Evolutionary conservation across 2,888 invertebrate genomes (phyloP).

Genomic region (Parnassius glacialis): DNA sequence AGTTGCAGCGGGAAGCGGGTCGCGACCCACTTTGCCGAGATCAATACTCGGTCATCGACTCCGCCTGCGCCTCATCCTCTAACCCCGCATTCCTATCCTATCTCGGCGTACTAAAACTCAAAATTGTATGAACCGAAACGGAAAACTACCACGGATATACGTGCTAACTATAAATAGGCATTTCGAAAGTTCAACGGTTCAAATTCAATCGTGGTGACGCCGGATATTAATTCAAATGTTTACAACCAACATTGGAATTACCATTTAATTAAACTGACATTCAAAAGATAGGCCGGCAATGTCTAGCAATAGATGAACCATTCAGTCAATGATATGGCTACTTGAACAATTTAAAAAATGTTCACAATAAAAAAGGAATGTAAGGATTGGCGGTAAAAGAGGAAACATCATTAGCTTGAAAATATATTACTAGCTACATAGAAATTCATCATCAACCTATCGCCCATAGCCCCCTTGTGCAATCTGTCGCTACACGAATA

Average conservation of each 20-base stretch:
- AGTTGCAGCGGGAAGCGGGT: slow-evolving; percentile 73
- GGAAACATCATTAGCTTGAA: too few species aligned
- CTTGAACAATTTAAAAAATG: too few species aligned
- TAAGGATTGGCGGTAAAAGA: too few species aligned
- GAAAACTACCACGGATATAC: slow-evolving; percentile 19
- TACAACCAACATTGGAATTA: not conserved
- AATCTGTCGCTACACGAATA: too few species aligned
- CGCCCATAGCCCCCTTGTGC: too few species aligned
- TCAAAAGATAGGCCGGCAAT: too few species aligned
- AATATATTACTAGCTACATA: too few species aligned
- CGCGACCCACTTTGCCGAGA: slow-evolving; percentile 74
- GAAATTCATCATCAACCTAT: too few species aligned
- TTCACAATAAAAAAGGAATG: too few species aligned
- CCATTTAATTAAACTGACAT: too few species aligned
- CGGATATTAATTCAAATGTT: slow-evolving; percentile 10
- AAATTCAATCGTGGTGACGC: slow-evolving; percentile 11
- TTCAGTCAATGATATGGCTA: too few species aligned
- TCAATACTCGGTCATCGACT: slow-evolving; percentile 81
- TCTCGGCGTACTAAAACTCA: slow-evolving; percentile 32
- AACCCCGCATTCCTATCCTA: slow-evolving; percentile 46
- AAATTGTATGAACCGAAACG: slow-evolving; percentile 16
- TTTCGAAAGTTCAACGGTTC: slow-evolving; percentile 21
- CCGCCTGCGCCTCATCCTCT: slow-evolving; percentile 52
- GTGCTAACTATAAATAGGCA: slow-evolving; percentile 22
- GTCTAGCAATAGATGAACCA: too few species aligned